Evolutionary conservation across 2,113 vertebrate genomes (phyloP).

Genomic region (Gymnobelideus leadbeateri): DNA sequence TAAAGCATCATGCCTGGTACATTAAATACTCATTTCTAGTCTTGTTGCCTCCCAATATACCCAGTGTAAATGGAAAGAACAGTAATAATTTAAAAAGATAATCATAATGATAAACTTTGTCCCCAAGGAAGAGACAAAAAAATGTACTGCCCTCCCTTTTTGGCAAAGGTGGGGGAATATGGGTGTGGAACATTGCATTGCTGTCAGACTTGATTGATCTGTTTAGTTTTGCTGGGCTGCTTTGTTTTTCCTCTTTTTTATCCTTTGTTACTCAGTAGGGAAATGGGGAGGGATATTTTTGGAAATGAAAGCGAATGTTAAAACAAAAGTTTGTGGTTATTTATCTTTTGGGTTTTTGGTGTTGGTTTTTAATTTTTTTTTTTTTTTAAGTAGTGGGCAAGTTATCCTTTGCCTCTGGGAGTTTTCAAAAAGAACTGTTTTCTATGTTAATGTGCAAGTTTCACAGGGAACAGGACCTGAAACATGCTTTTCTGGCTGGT

Average conservation of each 20-base stretch:
- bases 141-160: neutral
- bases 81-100: neutral
- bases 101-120: neutral
- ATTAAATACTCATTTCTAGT: neutral
- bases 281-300: neutral
- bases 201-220: neutral
- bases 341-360: no score
- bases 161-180: neutral
- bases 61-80: neutral
- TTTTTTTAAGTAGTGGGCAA: neutral
- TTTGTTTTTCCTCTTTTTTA: neutral
- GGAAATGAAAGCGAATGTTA: neutral
- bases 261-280: neutral
- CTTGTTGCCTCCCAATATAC: neutral
- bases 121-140: neutral
- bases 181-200: neutral
- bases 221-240: neutral
- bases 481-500: neutral
- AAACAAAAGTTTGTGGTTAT: neutral
- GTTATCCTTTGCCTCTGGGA: neutral
- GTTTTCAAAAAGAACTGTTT: conserved; percentile 50
- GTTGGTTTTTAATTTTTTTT: neutral
- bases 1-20: neutral
- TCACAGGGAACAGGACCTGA: neutral
- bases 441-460: neutral